phyloP scores from a whole-genome alignment of 2,113 vertebrate genomes.

The Rhinopomastus cyanomelas region DNA sequence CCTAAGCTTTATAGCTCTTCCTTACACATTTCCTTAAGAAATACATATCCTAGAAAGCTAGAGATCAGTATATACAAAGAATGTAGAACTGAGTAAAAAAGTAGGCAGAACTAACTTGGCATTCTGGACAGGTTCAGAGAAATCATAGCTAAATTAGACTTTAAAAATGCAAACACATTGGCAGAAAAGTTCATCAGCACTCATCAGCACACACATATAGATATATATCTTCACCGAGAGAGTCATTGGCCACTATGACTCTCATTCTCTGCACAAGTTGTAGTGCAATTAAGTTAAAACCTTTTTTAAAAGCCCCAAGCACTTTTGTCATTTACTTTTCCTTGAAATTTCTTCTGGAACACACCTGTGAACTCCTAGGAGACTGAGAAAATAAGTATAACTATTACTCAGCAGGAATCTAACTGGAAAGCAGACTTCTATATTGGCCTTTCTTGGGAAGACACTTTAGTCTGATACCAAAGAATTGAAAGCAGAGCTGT shows the following conservation, averaged over 20 bases:
- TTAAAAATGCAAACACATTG: background rate
- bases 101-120: accelerated
- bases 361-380: background rate
- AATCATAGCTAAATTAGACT: background rate
- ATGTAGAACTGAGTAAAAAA: background rate
- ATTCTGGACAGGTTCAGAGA: background rate
- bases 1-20: background rate
- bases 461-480: background rate
- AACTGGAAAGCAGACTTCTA: background rate
- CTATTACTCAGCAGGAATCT: background rate
- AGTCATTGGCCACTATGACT: too few species aligned
- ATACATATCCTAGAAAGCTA: background rate
- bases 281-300: background rate
- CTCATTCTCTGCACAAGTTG: background rate
- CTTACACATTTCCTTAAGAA: background rate
- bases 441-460: background rate
- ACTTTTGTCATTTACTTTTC: background rate
- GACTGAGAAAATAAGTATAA: accelerated
- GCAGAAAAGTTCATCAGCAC: background rate
- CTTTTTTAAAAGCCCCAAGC: too few species aligned
- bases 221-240: too few species aligned
- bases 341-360: background rate
- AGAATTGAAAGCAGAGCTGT: too few species aligned
- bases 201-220: too few species aligned
- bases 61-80: background rate